phyloP scores from a whole-genome alignment of 2,888 invertebrate species.

The Empis livida region DNA sequence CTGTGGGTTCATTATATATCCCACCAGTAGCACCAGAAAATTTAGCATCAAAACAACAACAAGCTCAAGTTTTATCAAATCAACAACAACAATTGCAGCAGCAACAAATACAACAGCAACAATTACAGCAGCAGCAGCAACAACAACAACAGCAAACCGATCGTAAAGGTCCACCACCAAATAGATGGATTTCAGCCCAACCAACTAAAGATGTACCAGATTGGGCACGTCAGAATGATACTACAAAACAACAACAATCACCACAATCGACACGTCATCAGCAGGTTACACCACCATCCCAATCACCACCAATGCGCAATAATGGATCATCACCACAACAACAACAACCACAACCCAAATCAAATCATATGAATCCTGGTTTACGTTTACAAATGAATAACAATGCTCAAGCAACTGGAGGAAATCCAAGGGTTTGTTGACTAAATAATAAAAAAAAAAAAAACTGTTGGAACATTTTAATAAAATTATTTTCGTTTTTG shows the following conservation, averaged over 20 bases:
- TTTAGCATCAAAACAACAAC: constrained; percentile 17
- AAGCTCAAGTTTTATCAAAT: too few species aligned
- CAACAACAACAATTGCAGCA: constrained; percentile 24
- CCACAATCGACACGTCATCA: not conserved
- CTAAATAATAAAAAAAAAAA: too few species aligned
- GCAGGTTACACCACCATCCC: not conserved
- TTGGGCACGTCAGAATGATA: constrained; percentile 29
- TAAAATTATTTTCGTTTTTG: constrained; percentile 3
- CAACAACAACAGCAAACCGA: constrained; percentile 18
- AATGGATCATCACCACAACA: not conserved
- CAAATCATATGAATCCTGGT: constrained; percentile 13
- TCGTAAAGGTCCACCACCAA: constrained; percentile 14
- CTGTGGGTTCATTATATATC: constrained; percentile 42
- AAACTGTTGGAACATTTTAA: too few species aligned
- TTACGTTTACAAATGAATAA: constrained; percentile 27
- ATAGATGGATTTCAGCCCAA: constrained; percentile 28
- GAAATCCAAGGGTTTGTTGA: constrained; percentile 11
- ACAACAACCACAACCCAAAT: not conserved
- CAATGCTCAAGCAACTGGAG: constrained; percentile 13
- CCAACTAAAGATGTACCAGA: constrained; percentile 28
- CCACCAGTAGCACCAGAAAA: constrained; percentile 39
- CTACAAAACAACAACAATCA: constrained; percentile 4
- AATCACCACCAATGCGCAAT: constrained; percentile 1
- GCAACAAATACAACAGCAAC: constrained; percentile 32
- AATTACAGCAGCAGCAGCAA: constrained; percentile 39